Evolutionary conservation across 2,113 vertebrate genomes (phyloP).

Genomic region (Paedocypris sp.): DNA sequence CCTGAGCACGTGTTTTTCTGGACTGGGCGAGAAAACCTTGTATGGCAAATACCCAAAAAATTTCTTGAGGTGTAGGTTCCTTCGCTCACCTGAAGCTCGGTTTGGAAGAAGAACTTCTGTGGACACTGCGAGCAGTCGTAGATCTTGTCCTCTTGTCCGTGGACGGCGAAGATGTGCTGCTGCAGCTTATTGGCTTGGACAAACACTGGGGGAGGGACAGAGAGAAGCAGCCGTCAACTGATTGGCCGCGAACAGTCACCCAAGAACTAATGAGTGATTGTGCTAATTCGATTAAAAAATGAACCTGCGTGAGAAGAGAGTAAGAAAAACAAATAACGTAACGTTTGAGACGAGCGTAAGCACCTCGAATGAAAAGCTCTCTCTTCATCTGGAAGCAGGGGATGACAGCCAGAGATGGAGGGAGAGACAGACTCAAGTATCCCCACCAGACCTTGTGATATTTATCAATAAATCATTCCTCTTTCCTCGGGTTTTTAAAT

Average conservation of each 20-base stretch:
- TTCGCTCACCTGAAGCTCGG: slow-evolving; percentile 87
- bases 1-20: too few relatives aligned
- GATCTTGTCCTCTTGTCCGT: slow-evolving; percentile 97
- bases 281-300: slow-evolving; percentile 7
- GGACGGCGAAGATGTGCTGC: slow-evolving; percentile 97
- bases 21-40: too few relatives aligned
- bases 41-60: too few relatives aligned
- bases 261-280: not conserved
- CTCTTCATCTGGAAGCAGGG: slow-evolving; percentile 7
- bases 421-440: slow-evolving; percentile 30
- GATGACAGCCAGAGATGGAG: slow-evolving; percentile 31
- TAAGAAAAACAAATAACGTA: not conserved
- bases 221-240: not conserved
- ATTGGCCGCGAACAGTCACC: not conserved
- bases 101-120: slow-evolving; percentile 99
- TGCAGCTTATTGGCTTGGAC: slow-evolving; percentile 98
- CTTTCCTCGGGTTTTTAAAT: slow-evolving; percentile 41
- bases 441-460: slow-evolving; percentile 58
- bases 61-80: not conserved
- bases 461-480: slow-evolving; percentile 68
- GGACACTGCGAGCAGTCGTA: slow-evolving; percentile 98
- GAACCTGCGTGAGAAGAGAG: not conserved
- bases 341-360: slow-evolving; percentile 11
- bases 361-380: slow-evolving; percentile 16
- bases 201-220: slow-evolving; percentile 67